These are phyloP conservation scores for Kobus ellipsiprymnus DNA, from an alignment of 2,113 vertebrate genomes.

Conservation along the genomic window DNA sequence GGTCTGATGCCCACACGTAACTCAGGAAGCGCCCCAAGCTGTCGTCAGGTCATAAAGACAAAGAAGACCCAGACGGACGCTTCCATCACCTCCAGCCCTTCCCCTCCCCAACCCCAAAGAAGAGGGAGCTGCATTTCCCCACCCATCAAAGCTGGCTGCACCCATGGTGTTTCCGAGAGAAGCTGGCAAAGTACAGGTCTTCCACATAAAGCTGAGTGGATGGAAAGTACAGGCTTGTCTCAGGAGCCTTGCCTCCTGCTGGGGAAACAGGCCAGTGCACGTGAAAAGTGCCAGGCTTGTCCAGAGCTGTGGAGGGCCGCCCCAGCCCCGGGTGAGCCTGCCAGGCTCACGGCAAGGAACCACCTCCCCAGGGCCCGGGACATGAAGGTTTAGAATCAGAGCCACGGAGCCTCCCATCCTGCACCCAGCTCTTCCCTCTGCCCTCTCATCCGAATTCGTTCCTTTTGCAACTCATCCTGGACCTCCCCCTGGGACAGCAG, in stretches of 20 bases:
- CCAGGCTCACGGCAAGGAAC: accelerated
- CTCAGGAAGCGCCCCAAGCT: not conserved
- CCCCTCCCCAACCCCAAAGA: not conserved
- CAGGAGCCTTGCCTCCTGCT: not conserved
- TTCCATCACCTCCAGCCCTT: not conserved
- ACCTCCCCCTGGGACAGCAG: not conserved
- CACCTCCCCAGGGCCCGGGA: not conserved
- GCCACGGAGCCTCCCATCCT: not conserved
- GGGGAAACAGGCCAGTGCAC: not conserved
- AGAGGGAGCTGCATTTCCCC: not conserved
- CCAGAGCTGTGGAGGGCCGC: not conserved
- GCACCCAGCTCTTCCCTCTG: not conserved
- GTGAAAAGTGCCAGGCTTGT: not conserved
- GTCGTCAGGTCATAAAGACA: accelerated
- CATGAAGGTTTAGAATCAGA: accelerated
- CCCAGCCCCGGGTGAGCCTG: not conserved
- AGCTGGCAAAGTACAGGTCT: not conserved
- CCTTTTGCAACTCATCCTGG: not conserved
- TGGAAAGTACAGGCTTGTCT: not conserved
- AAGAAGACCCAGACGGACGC: not conserved
- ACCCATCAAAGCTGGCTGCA: not conserved
- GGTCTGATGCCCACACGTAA: too few relatives aligned
- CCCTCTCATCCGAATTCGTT: accelerated
- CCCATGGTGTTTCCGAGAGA: not conserved
- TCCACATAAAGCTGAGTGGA: not conserved